Conservation (phyloP, 2,888 invertebrate species). For the Serripes groenlandicus region DNA sequence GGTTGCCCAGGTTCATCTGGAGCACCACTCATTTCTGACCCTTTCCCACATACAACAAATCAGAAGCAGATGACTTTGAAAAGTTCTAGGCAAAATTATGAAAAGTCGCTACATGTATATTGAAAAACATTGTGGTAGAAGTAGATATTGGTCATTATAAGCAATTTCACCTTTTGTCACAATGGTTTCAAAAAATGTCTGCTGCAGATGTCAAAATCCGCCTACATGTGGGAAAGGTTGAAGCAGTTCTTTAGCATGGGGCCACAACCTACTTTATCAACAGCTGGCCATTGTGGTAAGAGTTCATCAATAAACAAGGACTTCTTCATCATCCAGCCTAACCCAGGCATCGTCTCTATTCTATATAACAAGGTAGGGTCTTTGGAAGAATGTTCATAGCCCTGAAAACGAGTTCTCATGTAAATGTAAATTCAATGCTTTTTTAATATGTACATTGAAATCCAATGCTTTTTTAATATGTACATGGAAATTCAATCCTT, state of each 20-base stretch:
- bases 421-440: not conserved
- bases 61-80: too few relatives aligned
- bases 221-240: not conserved
- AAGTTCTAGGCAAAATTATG: too few relatives aligned
- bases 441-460: too few relatives aligned
- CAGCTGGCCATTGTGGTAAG: constrained; percentile 89
- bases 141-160: too few relatives aligned
- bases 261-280: constrained; percentile 88
- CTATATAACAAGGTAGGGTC: constrained; percentile 88
- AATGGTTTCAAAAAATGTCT: not conserved
- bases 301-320: constrained; percentile 89
- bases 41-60: too few relatives aligned
- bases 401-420: constrained; percentile 83
- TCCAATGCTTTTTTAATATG: too few relatives aligned
- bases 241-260: not conserved
- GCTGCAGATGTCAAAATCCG: not conserved
- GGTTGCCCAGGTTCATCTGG: too few relatives aligned
- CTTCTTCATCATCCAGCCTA: constrained; percentile 89
- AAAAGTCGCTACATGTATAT: too few relatives aligned
- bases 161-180: not conserved
- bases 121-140: too few relatives aligned
- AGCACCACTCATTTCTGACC: too few relatives aligned
- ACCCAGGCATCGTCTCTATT: constrained; percentile 89
- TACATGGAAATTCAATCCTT: too few relatives aligned
- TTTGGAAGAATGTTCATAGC: constrained; percentile 89